phyloP scores from a whole-genome alignment of 1,140 invertebrate species.

The Epicauta chinensis region DNA sequence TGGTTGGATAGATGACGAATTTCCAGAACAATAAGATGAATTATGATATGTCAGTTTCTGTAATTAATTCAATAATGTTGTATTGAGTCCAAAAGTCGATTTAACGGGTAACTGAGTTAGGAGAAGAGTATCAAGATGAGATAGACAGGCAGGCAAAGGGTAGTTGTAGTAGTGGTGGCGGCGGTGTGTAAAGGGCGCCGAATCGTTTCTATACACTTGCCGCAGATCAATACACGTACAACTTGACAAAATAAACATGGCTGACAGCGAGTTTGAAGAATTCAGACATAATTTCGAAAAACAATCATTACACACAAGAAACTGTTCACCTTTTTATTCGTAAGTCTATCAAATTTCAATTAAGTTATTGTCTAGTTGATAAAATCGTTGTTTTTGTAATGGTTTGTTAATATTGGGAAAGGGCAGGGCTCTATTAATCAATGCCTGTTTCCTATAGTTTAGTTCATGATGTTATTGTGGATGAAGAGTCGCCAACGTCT shows the following conservation, averaged over 20 bases:
- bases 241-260: slow-evolving; percentile 58
- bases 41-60: slow-evolving; percentile 10
- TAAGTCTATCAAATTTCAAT: slow-evolving; percentile 44
- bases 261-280: slow-evolving; percentile 87
- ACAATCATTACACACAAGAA: slow-evolving; percentile 65
- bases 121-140: neutral
- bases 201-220: slow-evolving; percentile 20
- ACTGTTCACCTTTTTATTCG: slow-evolving; percentile 66
- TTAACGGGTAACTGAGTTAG: slow-evolving; percentile 24
- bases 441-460: slow-evolving; percentile 46
- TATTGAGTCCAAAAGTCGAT: slow-evolving; percentile 16
- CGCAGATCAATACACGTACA: slow-evolving; percentile 34
- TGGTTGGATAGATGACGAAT: neutral
- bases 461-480: slow-evolving; percentile 69
- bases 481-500: slow-evolving; percentile 68
- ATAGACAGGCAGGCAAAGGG: neutral
- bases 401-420: neutral
- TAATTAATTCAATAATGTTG: slow-evolving; percentile 22
- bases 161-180: neutral
- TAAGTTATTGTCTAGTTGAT: too few relatives aligned
- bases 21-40: slow-evolving; percentile 23
- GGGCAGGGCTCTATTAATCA: neutral
- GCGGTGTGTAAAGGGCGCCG: slow-evolving; percentile 12
- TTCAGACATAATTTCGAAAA: slow-evolving; percentile 80
- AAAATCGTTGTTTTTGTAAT: too few relatives aligned